Evolutionary conservation across 2,888 invertebrate species (phyloP).

Genomic region (Brassicogethes aeneus): DNA sequence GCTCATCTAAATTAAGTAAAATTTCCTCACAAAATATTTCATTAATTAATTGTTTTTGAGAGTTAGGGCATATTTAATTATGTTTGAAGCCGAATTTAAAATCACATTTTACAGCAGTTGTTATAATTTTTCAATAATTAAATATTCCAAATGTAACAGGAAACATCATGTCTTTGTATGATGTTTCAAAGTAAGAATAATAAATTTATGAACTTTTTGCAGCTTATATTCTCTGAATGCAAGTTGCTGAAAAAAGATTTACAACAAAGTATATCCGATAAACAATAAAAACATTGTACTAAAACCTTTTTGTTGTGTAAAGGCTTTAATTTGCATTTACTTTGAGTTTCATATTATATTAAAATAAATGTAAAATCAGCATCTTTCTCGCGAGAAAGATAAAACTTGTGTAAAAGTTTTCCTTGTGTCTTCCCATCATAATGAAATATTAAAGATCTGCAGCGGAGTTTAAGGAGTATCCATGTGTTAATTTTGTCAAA

Average conservation of each 20-base stretch:
- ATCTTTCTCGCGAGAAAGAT: not conserved
- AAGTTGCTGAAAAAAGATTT: not conserved
- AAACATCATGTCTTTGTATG: too few relatives aligned
- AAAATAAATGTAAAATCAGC: not conserved
- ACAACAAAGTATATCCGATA: not conserved
- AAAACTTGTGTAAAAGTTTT: constrained; percentile 5
- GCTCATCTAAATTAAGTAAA: too few relatives aligned
- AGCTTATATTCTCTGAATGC: too few relatives aligned
- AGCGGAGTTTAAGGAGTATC: constrained; percentile 6
- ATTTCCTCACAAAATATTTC: too few relatives aligned
- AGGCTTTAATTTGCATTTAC: not conserved
- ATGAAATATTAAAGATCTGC: constrained; percentile 10
- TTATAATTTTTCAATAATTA: too few relatives aligned
- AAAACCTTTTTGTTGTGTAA: not conserved
- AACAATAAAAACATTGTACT: not conserved
- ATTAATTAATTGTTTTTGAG: too few relatives aligned
- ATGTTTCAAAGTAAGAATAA: too few relatives aligned
- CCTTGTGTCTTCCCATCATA: constrained; percentile 4
- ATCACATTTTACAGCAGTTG: too few relatives aligned
- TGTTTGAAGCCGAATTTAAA: too few relatives aligned
- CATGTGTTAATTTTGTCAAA: constrained; percentile 10
- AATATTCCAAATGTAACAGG: too few relatives aligned
- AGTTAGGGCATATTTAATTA: too few relatives aligned
- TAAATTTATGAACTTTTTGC: too few relatives aligned
- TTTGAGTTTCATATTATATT: not conserved